Evolutionary conservation across 2,113 vertebrate genomes (phyloP).

Genomic region (Bos taurus): DNA sequence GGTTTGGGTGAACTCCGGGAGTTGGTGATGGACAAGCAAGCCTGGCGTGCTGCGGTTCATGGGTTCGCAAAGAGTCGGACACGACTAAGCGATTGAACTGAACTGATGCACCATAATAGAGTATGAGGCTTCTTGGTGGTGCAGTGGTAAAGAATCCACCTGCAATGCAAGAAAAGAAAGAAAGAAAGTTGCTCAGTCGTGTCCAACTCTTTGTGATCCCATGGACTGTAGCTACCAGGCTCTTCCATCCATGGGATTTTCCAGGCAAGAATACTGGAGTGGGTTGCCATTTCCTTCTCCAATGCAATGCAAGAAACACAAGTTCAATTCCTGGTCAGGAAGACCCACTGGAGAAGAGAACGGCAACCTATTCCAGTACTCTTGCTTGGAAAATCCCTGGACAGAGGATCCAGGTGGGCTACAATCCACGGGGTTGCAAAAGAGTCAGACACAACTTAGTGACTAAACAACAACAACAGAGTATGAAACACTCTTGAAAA

Average conservation of each 20-base stretch:
- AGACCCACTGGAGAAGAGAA: neutral
- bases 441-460: neutral
- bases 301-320: neutral
- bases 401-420: neutral
- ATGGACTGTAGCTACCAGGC: too few relatives aligned
- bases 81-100: too few relatives aligned
- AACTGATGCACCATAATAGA: neutral
- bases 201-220: too few relatives aligned
- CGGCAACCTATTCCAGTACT: neutral
- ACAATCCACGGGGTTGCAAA: neutral
- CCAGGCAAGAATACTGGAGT: too few relatives aligned
- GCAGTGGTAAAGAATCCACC: neutral
- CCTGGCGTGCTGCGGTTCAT: rapidly evolving
- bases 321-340: neutral
- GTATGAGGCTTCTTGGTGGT: neutral
- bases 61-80: too few relatives aligned
- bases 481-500: neutral
- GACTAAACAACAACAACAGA: neutral
- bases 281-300: too few relatives aligned
- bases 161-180: neutral
- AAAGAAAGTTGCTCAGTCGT: too few relatives aligned
- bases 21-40: too few relatives aligned
- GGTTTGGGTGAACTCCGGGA: too few relatives aligned
- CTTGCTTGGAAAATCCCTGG: neutral
- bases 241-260: too few relatives aligned